A percentile compares a stretch with the other conserved stretches of the same genome.
phyloP scores from a whole-genome alignment of 2,888 invertebrate genomes.

The Hypolimnas misippus region DNA sequence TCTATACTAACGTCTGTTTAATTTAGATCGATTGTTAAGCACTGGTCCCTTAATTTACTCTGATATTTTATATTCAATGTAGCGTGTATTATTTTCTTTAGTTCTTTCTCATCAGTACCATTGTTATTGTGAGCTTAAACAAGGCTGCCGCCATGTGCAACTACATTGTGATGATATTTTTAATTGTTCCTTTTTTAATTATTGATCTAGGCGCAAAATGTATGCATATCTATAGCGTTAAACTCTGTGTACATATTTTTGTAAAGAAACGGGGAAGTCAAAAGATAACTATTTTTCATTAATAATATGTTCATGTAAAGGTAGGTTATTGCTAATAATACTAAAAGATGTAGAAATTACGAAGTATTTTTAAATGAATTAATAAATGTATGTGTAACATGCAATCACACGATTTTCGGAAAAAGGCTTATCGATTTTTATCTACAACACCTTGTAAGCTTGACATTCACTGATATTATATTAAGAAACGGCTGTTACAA shows the following conservation, averaged over 20 bases:
- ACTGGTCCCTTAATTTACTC: constrained; percentile 8
- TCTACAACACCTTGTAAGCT: constrained; percentile 16
- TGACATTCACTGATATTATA: constrained; percentile 26
- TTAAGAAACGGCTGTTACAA: constrained; percentile 14
- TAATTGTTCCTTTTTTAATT: not conserved
- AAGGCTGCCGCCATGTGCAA: constrained; percentile 15
- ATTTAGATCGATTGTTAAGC: constrained; percentile 26
- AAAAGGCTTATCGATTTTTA: no score
- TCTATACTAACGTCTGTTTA: constrained; percentile 18
- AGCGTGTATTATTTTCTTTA: constrained; percentile 14
- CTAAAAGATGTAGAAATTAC: not conserved
- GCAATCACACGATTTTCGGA: not conserved
- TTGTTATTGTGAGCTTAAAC: constrained; percentile 27
- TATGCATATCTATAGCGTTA: no score
- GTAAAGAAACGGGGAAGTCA: not conserved
- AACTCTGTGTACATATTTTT: no score
- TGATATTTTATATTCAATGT: constrained; percentile 25
- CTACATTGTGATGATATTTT: not conserved
- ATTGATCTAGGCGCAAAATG: no score
- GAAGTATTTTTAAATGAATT: not conserved
- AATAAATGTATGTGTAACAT: not conserved
- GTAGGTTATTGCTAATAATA: not conserved
- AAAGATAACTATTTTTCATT: no score
- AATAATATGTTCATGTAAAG: no score
- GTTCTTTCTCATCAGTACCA: constrained; percentile 19